Evolutionary conservation across 2,113 vertebrate genomes (phyloP), one percentile per base, ranked within the genome.

Genomic region (Hippocampus zosterae): DNA sequence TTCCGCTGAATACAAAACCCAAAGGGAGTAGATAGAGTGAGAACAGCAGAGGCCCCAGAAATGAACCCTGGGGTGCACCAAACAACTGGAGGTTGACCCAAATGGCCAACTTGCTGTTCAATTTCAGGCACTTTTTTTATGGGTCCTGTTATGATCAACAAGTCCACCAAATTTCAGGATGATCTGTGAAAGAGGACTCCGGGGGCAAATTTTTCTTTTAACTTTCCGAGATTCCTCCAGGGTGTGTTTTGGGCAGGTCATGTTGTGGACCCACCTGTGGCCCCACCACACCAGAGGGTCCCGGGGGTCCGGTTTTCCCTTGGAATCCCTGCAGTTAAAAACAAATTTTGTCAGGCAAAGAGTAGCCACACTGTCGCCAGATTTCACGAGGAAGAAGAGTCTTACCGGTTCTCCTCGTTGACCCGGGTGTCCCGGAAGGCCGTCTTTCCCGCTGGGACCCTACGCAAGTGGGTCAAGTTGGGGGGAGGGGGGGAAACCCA

Each of bases 381-480:
- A 63, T 10, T 12, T 13, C 18, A 21, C 40, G 4, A 33, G 21
- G 27, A 19, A 33, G 27, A 67, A 6, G 18, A 37, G 16, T 18
- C 95, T 96, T 77, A 98, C 97, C 0, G 96, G 94, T 90, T 99
- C 96, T 80, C 96, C 97, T 93, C 97, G 92, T 90, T 99, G 97
- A 61, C 97, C 97, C 3, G 97, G 97, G 81, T 99, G 97, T 77
- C 97, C 97, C 0, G 97, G 97, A 73, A 98, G 92, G 71, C 97
- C 97, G 3, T 99, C 96, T 84, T 99, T 99, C 63, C 97, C 97
- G 19, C 90, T 92, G 56, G 95, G 94, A 29, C 97, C 97, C 97
- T 99, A 80, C 21, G 72, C 19, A 66, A 3, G 27, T 11, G 37
- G 2, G 37, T 40, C 19, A 46, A 12, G 7, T 65, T 46, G 7